phyloP scores from a whole-genome alignment of 2,888 invertebrate species.

The Nemotelus pantherinus region DNA sequence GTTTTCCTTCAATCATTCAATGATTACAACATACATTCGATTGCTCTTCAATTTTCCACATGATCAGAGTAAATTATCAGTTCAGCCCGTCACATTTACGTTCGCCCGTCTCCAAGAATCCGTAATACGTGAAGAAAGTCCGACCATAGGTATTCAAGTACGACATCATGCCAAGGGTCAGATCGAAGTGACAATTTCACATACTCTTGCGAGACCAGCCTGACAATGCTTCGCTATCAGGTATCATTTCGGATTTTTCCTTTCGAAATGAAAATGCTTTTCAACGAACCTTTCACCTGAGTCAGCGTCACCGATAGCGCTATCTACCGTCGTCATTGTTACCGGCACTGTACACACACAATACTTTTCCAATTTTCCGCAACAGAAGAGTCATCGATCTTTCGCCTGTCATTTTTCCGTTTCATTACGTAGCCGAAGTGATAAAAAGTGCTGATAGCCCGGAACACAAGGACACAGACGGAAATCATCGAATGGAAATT shows the following conservation, averaged over 20 bases:
- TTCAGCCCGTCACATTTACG: conserved; percentile 35
- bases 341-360: neutral
- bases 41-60: conserved; percentile 42
- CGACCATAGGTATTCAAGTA: no score
- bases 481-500: conserved; percentile 41
- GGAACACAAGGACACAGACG: conserved; percentile 52
- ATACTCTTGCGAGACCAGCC: no score
- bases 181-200: no score
- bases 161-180: no score
- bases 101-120: neutral
- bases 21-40: conserved; percentile 16
- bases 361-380: conserved; percentile 45
- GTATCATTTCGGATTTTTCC: neutral
- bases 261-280: neutral
- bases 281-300: conserved; percentile 11
- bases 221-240: no score
- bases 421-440: conserved; percentile 56
- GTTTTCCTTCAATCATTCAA: neutral
- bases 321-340: neutral
- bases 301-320: neutral
- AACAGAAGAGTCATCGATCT: conserved; percentile 63
- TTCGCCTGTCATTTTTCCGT: conserved; percentile 64
- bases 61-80: conserved; percentile 40
- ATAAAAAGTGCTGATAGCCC: conserved; percentile 51
- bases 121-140: no score